Base-by-base conservation (phyloP, 2,797 vertebrate genomes). In the Dendrocincla fuliginosa region DNA sequence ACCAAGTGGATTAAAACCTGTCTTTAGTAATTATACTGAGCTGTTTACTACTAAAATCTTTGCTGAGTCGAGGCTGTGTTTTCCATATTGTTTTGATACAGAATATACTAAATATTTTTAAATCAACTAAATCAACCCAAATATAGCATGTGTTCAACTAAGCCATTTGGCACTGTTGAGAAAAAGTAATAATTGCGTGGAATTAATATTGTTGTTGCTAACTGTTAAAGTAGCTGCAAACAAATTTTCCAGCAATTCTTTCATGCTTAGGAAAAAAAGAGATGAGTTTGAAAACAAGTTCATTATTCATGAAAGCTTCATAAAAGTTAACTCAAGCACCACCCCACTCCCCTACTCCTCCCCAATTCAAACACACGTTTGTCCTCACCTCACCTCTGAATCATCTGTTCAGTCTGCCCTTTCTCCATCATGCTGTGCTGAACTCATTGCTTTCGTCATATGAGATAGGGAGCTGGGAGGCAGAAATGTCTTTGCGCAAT, bases 311-410 rank as follows among this genome's bases (percentile, higher is more conserved):
- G 35, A 76, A 78, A 88, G 25, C 20, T 41, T 84, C 13, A 4
- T 59, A 41, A 61, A 95, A 84, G 59, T 90, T 90, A 78, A 61
- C 30, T 91, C 14, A 35, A 56, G 18, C 8, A 19, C 10, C 14
- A 49, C 15, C 3, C 41, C 32, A 32, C 49, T 32, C 32, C 23
- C 16, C 27, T 23, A 27, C 55, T 33, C 25, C 15, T 9, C 6
- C 14, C 6, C 15, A 63, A 6, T 65, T 60, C 23, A 53, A 30
- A 59, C 74, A 71, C 37, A 37, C 5, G 0, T 81, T 84, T 88
- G 49, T 95, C 83, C 90, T 90, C n/a, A 67, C 65, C 33, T 94
- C 74, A 86, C 65, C 80, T 84, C 86, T 94, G 90, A 95, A 65
- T 93, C 79, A 86, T 78, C 90, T 90, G 32, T 73, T 88, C 80